Conservation (phyloP, 2,113 vertebrate genomes). For the Oryzias javanicus region DNA sequence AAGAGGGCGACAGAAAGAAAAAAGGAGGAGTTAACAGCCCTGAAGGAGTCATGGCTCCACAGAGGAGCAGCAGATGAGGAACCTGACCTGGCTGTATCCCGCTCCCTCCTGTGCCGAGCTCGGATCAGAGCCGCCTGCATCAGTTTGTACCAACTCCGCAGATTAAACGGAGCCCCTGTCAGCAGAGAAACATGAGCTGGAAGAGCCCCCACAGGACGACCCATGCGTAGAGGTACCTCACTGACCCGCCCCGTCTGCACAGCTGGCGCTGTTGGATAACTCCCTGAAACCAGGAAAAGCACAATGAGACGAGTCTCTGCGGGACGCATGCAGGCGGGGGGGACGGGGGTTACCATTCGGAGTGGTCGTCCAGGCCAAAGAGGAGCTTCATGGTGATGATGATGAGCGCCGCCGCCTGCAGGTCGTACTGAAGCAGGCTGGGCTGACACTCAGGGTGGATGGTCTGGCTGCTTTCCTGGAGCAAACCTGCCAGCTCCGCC, state of each 20-base stretch:
- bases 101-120: conserved; percentile 4
- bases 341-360: conserved; percentile 81
- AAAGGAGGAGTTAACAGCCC: no score
- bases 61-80: neutral
- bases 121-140: conserved; percentile 36
- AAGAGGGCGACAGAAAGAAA: no score
- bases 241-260: conserved; percentile 32
- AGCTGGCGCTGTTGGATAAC: conserved; percentile 29
- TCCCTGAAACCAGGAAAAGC: conserved; percentile 50
- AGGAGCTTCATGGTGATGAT: conserved; percentile 86
- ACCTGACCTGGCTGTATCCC: conserved; percentile 36
- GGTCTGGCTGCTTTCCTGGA: conserved; percentile 71
- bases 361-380: conserved; percentile 85
- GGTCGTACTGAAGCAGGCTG: conserved; percentile 79
- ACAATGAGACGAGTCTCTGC: neutral
- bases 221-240: no score
- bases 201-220: neutral
- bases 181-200: neutral
- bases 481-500: conserved; percentile 71
- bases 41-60: neutral
- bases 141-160: conserved; percentile 59
- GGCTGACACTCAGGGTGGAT: conserved; percentile 57
- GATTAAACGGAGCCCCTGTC: conserved; percentile 38
- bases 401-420: conserved; percentile 83
- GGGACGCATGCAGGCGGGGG: neutral